Evolutionary conservation across 2,888 invertebrate species (phyloP).

Genomic region (Harpalus rufipes): DNA sequence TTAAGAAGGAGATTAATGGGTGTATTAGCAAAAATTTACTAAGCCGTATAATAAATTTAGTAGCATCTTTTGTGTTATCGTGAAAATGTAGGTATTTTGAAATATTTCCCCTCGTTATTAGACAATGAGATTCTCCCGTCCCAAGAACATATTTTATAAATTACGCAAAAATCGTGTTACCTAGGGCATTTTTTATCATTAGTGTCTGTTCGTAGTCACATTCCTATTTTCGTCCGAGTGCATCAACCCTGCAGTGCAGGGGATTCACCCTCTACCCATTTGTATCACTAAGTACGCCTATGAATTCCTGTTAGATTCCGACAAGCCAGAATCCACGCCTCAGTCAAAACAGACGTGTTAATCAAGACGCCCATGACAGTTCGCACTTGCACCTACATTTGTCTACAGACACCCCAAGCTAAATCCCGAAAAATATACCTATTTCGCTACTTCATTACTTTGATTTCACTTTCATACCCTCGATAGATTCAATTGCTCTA

Average conservation of each 20-base stretch:
- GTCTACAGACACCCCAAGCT: slow-evolving; percentile 17
- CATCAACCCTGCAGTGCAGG: slow-evolving; percentile 59
- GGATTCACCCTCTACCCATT: slow-evolving; percentile 57
- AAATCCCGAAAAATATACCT: slow-evolving; percentile 45
- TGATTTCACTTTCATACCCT: slow-evolving; percentile 9
- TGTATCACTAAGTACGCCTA: slow-evolving; percentile 66
- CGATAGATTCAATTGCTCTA: background rate
- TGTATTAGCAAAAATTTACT: slow-evolving; percentile 11
- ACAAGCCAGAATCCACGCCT: slow-evolving; percentile 44
- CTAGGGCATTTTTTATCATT: slow-evolving; percentile 61
- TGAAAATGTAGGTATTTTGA: slow-evolving; percentile 20
- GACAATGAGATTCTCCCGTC: slow-evolving; percentile 46
- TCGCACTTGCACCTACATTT: slow-evolving; percentile 33
- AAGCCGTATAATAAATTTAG: slow-evolving; percentile 17
- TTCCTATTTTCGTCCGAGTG: slow-evolving; percentile 61
- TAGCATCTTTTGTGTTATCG: slow-evolving; percentile 3
- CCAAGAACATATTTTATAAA: slow-evolving; percentile 50
- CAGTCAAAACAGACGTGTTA: slow-evolving; percentile 61
- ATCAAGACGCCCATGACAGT: slow-evolving; percentile 56
- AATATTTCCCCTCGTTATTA: slow-evolving; percentile 34
- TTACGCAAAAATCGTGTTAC: slow-evolving; percentile 51
- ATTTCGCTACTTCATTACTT: slow-evolving; percentile 42
- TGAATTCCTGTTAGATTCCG: slow-evolving; percentile 61
- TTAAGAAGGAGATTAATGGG: slow-evolving; percentile 11
- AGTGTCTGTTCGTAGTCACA: slow-evolving; percentile 39